Percentiles rank a stretch among this genome's conserved stretches.
phyloP scores from a whole-genome alignment of 1,140 invertebrate species.

The Ptiloglossa arizonensis region DNA sequence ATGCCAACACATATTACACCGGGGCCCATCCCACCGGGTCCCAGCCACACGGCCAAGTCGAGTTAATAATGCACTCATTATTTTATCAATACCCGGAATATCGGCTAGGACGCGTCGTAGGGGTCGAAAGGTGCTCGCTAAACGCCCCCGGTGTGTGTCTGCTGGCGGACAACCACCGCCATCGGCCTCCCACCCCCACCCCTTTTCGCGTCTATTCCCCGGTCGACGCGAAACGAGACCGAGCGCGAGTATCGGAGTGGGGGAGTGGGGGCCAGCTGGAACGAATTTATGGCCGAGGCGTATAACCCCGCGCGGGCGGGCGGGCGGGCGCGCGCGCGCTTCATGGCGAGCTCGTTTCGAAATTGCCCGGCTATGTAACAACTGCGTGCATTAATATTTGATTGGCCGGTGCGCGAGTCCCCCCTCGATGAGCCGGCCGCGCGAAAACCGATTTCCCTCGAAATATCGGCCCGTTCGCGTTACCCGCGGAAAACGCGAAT shows the following conservation, averaged over 20 bases:
- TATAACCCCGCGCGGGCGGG: no score
- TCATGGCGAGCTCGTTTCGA: slow-evolving; percentile 61
- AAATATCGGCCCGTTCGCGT: background rate
- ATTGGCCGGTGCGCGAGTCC: slow-evolving; percentile 53
- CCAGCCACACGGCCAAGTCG: slow-evolving; percentile 39
- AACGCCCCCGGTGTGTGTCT: slow-evolving; percentile 36
- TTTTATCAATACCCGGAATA: slow-evolving; percentile 76
- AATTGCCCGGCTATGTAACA: slow-evolving; percentile 64
- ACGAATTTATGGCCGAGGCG: slow-evolving; percentile 69
- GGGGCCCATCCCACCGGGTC: background rate
- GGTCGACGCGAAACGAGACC: slow-evolving; percentile 45
- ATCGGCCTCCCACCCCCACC: slow-evolving; percentile 45
- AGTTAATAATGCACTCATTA: slow-evolving; percentile 77
- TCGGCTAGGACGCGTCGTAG: slow-evolving; percentile 60
- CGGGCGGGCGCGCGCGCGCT: no score
- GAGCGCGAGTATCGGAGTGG: background rate
- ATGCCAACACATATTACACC: slow-evolving; percentile 71
- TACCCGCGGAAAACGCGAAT: background rate
- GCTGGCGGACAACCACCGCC: slow-evolving; percentile 38
- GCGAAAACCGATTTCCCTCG: slow-evolving; percentile 30
- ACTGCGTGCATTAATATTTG: slow-evolving; percentile 67
- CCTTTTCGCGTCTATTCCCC: slow-evolving; percentile 52
- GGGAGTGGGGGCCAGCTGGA: slow-evolving; percentile 43
- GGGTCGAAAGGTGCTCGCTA: slow-evolving; percentile 48
- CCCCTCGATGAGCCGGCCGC: background rate